Base-by-base conservation (phyloP, 2,113 vertebrate genomes). In the Galeopterus variegatus region DNA sequence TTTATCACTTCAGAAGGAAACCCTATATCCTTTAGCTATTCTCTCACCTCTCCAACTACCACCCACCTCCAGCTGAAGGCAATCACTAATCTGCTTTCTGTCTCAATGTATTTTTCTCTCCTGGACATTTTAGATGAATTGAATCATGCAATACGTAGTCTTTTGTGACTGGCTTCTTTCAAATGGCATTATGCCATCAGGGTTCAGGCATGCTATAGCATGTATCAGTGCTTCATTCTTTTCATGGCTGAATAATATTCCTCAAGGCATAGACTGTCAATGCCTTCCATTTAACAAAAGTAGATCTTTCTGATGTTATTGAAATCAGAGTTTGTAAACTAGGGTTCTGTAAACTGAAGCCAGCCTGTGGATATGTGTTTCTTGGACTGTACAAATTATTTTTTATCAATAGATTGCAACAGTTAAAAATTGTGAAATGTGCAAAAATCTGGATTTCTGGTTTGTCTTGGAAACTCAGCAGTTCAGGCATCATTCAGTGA, bases 161-260 rank as follows among this genome's bases (percentile, higher is more conserved):
- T 31, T 70, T 14, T 11, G 33, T 21, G 69, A 65, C 75, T 3
- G n/a, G 48, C 48, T 86, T 52, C 21, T 26, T 73, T 52, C 4
- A 18, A 1, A 2, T 10, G 0, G 8, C 12, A 0, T 1, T 6
- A 21, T 11, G 17, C 1, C 15, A 4, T 6, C 48, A 41, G 1
- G 33, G 17, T 19, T 33, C 54, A 1, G 8, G 17, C 8, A 8
- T 1, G 23, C 48, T 2, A 24, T 2, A 8, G n/a, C 0, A 0
- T 5, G 6, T 1, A 2, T 18, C 64, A 6, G 2, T 0, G 3
- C 8, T 13, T 19, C 33, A 1, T 18, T 64, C 56, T 33, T 19
- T 33, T 45, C 19, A 2, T 1, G 33, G 82, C 31, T 15, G 24
- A 13, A 4, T 1, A 6, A 15, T 18, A 21, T 26, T 69, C 62